phyloP scores from a whole-genome alignment of 2,113 vertebrate species.

The Thomomys bottae region DNA sequence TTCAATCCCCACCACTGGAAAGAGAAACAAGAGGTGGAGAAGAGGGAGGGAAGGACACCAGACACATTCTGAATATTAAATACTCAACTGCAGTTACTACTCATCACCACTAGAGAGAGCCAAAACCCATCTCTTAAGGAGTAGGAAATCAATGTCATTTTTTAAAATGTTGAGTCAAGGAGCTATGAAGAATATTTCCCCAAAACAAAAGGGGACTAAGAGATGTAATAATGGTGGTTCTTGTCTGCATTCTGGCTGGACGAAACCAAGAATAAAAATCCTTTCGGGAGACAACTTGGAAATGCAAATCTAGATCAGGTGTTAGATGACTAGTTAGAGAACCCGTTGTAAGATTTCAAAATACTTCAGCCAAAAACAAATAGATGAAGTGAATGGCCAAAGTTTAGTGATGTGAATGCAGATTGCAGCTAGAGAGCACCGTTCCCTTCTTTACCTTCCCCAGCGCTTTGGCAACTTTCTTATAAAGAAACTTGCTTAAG shows the following conservation, averaged over 20 bases:
- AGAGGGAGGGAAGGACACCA: too few species aligned
- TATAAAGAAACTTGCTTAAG: not conserved
- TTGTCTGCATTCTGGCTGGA: not conserved
- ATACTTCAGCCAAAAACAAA: not conserved
- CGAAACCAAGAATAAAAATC: not conserved
- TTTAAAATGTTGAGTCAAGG: not conserved
- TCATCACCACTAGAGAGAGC: too few species aligned
- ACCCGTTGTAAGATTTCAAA: not conserved
- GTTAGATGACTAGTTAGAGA: not conserved
- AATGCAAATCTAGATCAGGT: not conserved
- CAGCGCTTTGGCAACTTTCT: not conserved
- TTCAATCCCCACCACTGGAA: too few species aligned
- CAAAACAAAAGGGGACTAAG: not conserved
- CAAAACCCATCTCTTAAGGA: too few species aligned
- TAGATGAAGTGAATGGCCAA: not conserved
- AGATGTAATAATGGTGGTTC: rapidly evolving
- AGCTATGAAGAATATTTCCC: not conserved
- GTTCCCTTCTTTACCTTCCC: not conserved
- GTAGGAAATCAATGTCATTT: not conserved
- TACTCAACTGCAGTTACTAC: too few species aligned
- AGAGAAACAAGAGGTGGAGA: too few species aligned
- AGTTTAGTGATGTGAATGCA: not conserved
- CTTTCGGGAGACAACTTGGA: not conserved
- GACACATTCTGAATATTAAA: too few species aligned
- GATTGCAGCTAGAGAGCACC: too few species aligned